Conservation (phyloP, 2,113 vertebrate species). For the Rousettus leschenaultii region DNA sequence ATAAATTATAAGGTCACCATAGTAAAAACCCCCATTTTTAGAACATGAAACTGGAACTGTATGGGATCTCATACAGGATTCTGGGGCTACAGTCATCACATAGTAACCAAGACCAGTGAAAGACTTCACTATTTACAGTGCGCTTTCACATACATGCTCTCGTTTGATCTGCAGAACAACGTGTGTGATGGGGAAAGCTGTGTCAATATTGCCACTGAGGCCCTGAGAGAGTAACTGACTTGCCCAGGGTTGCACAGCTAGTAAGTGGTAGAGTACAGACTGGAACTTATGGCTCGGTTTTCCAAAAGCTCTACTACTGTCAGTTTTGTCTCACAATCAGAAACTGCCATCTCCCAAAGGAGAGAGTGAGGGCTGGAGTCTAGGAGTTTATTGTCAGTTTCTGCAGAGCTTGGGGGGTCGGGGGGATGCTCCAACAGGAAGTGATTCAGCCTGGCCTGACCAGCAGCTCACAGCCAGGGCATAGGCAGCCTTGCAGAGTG, state of each 20-base stretch:
- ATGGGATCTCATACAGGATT: neutral
- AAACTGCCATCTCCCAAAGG: neutral
- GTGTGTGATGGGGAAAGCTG: too few species aligned
- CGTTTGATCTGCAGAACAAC: neutral
- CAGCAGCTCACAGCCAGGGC: neutral
- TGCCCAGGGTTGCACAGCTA: neutral
- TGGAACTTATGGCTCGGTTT: neutral
- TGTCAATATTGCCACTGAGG: neutral
- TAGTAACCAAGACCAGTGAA: neutral
- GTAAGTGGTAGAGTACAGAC: neutral
- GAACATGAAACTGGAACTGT: neutral
- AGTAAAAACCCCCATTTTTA: neutral
- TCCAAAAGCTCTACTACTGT: neutral
- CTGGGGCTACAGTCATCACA: neutral
- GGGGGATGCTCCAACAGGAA: constrained; percentile 49
- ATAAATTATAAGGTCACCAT: neutral
- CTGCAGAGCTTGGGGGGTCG: neutral
- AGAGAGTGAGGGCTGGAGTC: neutral
- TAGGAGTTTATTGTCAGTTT: neutral
- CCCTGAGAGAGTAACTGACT: neutral
- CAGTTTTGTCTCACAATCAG: neutral
- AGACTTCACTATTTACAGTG: rapidly evolving
- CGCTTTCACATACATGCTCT: neutral
- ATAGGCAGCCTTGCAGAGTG: constrained; percentile 1
- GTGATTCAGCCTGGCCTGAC: neutral